Conservation (phyloP, 2,113 vertebrate species). For the Strix aluco region DNA sequence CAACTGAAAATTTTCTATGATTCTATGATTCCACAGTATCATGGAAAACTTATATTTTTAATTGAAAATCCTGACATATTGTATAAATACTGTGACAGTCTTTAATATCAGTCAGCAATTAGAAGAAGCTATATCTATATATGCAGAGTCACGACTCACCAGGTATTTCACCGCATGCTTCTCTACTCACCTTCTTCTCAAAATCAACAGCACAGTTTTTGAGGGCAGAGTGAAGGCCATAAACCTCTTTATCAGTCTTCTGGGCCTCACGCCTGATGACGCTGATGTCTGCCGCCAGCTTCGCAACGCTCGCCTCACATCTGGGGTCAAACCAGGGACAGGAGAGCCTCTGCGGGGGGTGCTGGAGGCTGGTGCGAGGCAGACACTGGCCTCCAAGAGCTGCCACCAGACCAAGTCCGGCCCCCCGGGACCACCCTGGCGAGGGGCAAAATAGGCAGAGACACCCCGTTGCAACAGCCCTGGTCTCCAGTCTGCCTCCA, state of each 20-base stretch:
- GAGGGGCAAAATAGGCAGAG: neutral
- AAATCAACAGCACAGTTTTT: slow-evolving; percentile 70
- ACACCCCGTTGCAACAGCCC: neutral
- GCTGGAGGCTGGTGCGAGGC: neutral
- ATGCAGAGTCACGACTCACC: neutral
- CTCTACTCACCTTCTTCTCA: slow-evolving; percentile 78
- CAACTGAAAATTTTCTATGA: neutral
- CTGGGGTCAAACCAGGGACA: slow-evolving; percentile 59
- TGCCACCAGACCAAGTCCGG: too few species aligned
- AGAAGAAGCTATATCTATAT: neutral
- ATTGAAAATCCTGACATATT: neutral
- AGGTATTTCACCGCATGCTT: neutral
- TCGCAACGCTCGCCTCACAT: slow-evolving; percentile 83
- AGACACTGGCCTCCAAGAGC: rapidly evolving
- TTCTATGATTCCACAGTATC: neutral
- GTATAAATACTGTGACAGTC: neutral
- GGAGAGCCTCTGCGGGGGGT: neutral
- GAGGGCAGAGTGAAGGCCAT: slow-evolving; percentile 62
- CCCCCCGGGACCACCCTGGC: rapidly evolving
- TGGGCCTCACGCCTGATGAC: slow-evolving; percentile 62
- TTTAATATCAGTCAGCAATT: neutral
- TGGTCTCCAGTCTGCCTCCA: neutral
- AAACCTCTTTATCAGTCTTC: slow-evolving; percentile 73
- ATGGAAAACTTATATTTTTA: neutral
- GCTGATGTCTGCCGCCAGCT: slow-evolving; percentile 76